Evolutionary conservation across 2,113 vertebrate species (phyloP), one percentile per base, ranked within the genome.

Genomic region (Alouatta palliata): DNA sequence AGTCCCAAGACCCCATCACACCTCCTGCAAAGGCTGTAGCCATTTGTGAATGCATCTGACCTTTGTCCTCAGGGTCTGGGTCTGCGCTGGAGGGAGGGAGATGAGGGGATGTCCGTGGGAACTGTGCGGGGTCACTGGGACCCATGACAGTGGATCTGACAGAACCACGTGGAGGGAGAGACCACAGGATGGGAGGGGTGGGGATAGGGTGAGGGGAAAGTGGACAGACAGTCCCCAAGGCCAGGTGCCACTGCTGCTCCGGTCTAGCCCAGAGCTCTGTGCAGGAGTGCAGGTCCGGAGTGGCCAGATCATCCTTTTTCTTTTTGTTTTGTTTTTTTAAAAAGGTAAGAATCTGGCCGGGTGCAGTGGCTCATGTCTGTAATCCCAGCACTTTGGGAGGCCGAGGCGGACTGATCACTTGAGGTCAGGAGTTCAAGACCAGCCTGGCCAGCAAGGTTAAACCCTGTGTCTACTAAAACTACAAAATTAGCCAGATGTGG

Each of bases 181-280:
- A 40, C 19, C 27, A 1, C 0, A 4, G 32, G n/a, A 19, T 10
- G 3, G 0, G 0, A 35, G 2, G 5, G 0, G 0, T 19, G 2
- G 11, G 17, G 43, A 8, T 4, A 4, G 2, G 14, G 11, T 25
- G 14, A 12, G 14, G 30, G 43, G 17, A 40, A 45, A 9, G 45
- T 20, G 70, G 17, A 3, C 56, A n/a, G 40, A 23, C 8, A 45
- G 47, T 47, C 45, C 68, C 9, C 2, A 3, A 8, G 40, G 3
- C 35, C 32, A 58, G n/a, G 10, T 45, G 20, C 47, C 19, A 40
- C 13, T 0, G 0, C 37, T 3, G 2, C 56, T 68, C 5, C 21
- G 17, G 54, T 68, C 32, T 35, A 23, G 52, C 47, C 23, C 19
- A n/a, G 76, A 94, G 70, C 32, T 92, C 93, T 71, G 17, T 54